phyloP scores from a whole-genome alignment of 2,888 invertebrate genomes.

The Hypomecis punctinalis region DNA sequence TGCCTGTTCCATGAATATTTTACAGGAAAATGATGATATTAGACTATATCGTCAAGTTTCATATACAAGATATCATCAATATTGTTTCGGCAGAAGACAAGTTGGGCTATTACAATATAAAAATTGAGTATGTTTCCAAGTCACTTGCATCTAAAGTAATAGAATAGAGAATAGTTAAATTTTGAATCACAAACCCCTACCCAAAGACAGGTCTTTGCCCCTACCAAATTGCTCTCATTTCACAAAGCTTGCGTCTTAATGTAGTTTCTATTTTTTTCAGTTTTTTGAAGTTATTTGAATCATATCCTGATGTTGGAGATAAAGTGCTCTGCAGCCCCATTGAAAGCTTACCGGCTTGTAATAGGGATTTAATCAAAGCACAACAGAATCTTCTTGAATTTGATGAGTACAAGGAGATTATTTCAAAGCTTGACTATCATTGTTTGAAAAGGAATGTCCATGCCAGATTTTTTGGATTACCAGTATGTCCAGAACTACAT shows the following conservation, averaged over 20 bases:
- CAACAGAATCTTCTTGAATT: conserved; percentile 84
- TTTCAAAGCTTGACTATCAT: conserved; percentile 61
- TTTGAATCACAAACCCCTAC: no score
- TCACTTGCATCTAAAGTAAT: no score
- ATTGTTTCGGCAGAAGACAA: conserved; percentile 86
- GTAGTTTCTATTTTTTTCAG: conserved; percentile 71
- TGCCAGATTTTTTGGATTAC: conserved; percentile 87
- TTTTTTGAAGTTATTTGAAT: conserved; percentile 89
- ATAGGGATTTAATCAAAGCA: conserved; percentile 85
- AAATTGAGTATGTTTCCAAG: conserved; percentile 83
- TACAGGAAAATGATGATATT: conserved; percentile 63
- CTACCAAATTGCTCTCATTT: background rate
- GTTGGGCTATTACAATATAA: conserved; percentile 87
- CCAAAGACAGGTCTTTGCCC: no score
- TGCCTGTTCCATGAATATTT: background rate
- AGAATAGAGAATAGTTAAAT: no score
- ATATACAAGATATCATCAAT: conserved; percentile 85
- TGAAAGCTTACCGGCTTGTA: conserved; percentile 86
- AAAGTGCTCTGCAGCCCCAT: conserved; percentile 88
- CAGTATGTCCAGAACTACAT: conserved; percentile 88
- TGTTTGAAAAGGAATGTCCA: conserved; percentile 87
- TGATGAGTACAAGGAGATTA: conserved; percentile 62
- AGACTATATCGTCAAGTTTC: conserved; percentile 86
- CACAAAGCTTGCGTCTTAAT: background rate
- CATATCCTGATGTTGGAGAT: conserved; percentile 87